Evolutionary conservation across 1,140 invertebrate genomes (phyloP), one percentile per base, ranked within the genome.

Genomic region (Conus betulinus): DNA sequence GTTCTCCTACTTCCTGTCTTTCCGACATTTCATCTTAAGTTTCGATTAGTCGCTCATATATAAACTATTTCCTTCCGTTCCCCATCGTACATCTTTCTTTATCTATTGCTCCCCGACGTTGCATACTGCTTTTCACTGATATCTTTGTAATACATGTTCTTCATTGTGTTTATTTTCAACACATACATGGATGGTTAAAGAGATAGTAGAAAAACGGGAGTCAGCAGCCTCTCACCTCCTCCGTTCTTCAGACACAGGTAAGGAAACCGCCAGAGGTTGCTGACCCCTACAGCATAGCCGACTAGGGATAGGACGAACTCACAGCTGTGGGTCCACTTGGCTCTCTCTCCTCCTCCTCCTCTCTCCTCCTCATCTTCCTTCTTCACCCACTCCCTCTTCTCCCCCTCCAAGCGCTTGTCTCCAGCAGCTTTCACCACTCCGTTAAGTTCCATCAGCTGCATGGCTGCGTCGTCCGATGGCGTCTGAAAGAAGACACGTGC

Each of bases 241-340:
- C 98, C 98, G 95, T 99, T 98, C 95, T 98, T 97, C 95, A 98
- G 98, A 94, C 98, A 98, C 86, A 98, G 95, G 94, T 98, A 98
- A 17, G 98, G 98, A 96, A 99, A 99, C 92, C 98, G 96, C 98
- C 98, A 98, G 84, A 98, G 98, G 94, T 98, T 98, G 53, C 98
- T 98, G 53, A 98, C 96, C 0, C 95, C 95, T 0, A 96, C 95
- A 11, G 95, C 93, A 83, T 93, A 94, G n/a, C 94, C 93, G 13
- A 96, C 91, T 17, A 95, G 90, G 6, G 95, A 95, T 15, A 96
- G 90, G 39, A 96, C 89, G 89, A 96, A 96, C 74, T 96, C 95
- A 39, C 87, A 51, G 55, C 82, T 85, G 27, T 87, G 79, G 52
- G 53, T 83, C 51, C 51, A 57, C 81, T 83, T 53, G 8, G 20